Evolutionary conservation across 35 echinoderm and acorn worm genomes (phyloP).

Genomic region (Eucidaris tribuloides): DNA sequence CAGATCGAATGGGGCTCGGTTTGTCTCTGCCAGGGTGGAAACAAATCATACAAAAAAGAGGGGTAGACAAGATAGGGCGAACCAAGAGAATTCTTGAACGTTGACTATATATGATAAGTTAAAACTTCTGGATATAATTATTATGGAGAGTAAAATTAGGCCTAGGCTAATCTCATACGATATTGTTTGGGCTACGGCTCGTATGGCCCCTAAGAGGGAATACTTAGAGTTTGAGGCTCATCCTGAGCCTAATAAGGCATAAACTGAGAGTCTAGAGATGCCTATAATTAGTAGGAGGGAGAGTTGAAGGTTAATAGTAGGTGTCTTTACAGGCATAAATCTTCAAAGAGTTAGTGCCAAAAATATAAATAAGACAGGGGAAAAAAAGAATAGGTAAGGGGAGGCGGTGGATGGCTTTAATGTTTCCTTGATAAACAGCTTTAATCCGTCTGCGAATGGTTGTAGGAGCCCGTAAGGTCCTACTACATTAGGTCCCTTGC

Average conservation of each 20-base stretch:
- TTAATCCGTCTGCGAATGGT: constrained; percentile 69
- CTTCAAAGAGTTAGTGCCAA: constrained; percentile 32
- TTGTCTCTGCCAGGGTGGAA: constrained; percentile 70
- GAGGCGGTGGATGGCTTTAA: constrained; percentile 55
- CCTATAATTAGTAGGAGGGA: constrained; percentile 38
- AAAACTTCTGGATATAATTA: constrained; percentile 15
- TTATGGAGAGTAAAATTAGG: constrained; percentile 45
- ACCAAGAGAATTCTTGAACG: constrained; percentile 14
- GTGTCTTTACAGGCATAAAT: not conserved
- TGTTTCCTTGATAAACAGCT: constrained; percentile 71
- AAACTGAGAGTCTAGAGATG: constrained; percentile 49
- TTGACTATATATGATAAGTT: constrained; percentile 14
- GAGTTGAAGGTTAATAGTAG: not conserved
- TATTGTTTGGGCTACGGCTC: constrained; percentile 67
- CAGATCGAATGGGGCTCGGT: constrained; percentile 82
- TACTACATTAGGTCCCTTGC: constrained; percentile 73
- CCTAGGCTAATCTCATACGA: constrained; percentile 73
- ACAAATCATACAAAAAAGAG: constrained; percentile 52
- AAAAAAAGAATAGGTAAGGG: constrained; percentile 49
- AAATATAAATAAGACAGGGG: constrained; percentile 26
- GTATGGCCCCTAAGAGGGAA: constrained; percentile 54
- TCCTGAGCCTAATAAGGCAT: constrained; percentile 46
- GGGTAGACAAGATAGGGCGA: constrained; percentile 25
- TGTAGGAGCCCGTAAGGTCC: constrained; percentile 63
- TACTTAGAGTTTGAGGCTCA: constrained; percentile 85